These are phyloP conservation scores for Dicyrtoma fusca DNA, from an alignment of 2,888 invertebrate species.

Conservation along the genomic window DNA sequence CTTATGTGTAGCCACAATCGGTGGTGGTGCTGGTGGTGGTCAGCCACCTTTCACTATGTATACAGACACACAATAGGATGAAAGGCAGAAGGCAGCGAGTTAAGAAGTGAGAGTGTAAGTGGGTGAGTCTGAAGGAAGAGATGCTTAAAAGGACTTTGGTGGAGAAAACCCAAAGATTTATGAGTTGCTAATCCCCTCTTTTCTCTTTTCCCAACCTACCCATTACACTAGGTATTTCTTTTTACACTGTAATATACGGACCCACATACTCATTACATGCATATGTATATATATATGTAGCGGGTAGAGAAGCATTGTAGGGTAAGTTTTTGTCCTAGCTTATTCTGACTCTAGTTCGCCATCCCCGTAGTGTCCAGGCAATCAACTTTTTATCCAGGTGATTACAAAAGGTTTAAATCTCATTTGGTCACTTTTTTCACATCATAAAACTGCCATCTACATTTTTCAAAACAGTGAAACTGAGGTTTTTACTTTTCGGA, in stretches of 20 bases:
- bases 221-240: conserved; percentile 15
- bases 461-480: too few relatives aligned
- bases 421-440: too few relatives aligned
- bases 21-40: too few relatives aligned
- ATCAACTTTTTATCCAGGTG: too few relatives aligned
- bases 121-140: conserved; percentile 5
- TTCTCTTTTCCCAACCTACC: conserved; percentile 17
- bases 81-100: background rate
- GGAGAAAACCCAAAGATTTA: conserved; percentile 20
- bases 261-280: conserved; percentile 1
- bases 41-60: too few relatives aligned
- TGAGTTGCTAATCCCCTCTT: conserved; percentile 24
- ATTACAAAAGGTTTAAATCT: too few relatives aligned
- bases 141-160: conserved; percentile 19
- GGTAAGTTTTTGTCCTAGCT: too few relatives aligned
- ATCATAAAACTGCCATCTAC: too few relatives aligned
- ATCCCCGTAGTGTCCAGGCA: too few relatives aligned
- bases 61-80: conserved; percentile 12
- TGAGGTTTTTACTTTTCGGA: too few relatives aligned
- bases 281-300: background rate
- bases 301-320: background rate
- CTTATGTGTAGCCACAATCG: too few relatives aligned
- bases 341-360: too few relatives aligned
- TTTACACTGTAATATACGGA: background rate
- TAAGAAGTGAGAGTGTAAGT: background rate